A percentile compares a stretch with the other conserved stretches of the same genome.
phyloP scores from a whole-genome alignment of 2,888 invertebrate genomes.

The Mesodorylaimus sp. region DNA sequence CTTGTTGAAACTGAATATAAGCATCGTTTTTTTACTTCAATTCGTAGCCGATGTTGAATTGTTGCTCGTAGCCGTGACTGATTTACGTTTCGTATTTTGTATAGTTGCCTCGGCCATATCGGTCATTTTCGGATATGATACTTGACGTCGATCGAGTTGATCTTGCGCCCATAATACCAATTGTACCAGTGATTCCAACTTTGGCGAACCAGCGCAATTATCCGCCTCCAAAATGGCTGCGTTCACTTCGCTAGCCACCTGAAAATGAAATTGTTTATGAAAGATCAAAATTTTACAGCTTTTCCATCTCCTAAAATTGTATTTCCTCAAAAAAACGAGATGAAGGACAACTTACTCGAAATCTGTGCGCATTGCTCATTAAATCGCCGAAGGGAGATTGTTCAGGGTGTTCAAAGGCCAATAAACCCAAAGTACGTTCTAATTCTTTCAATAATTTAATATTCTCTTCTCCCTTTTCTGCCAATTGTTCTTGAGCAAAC shows the following conservation, averaged over 20 bases:
- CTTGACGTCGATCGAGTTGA: slow-evolving; percentile 75
- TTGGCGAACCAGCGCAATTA: slow-evolving; percentile 61
- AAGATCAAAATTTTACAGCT: slow-evolving; percentile 1
- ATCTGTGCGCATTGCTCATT: slow-evolving; percentile 73
- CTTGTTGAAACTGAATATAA: too few relatives aligned
- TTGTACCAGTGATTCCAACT: slow-evolving; percentile 71
- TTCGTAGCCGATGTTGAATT: too few relatives aligned
- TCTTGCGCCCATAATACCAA: slow-evolving; percentile 88
- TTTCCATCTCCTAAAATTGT: too few relatives aligned
- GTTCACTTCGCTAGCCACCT: slow-evolving; percentile 80
- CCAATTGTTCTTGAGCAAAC: slow-evolving; percentile 71
- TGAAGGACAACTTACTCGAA: slow-evolving; percentile 31
- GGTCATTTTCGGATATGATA: slow-evolving; percentile 86
- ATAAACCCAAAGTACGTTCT: slow-evolving; percentile 73
- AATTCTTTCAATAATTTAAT: slow-evolving; percentile 51
- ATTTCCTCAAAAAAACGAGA: background rate
- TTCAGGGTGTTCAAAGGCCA: slow-evolving; percentile 90
- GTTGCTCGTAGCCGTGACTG: too few relatives aligned
- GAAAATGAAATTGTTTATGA: slow-evolving; percentile 10
- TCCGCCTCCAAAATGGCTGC: slow-evolving; percentile 89
- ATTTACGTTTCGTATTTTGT: too few relatives aligned
- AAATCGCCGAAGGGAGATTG: slow-evolving; percentile 85
- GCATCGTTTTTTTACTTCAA: too few relatives aligned
- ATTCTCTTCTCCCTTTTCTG: slow-evolving; percentile 68
- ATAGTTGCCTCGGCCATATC: slow-evolving; percentile 53